Evolutionary conservation across 2,888 invertebrate species (phyloP), one percentile per base, ranked within the genome.

Genomic region (Eupithecia insigniata): DNA sequence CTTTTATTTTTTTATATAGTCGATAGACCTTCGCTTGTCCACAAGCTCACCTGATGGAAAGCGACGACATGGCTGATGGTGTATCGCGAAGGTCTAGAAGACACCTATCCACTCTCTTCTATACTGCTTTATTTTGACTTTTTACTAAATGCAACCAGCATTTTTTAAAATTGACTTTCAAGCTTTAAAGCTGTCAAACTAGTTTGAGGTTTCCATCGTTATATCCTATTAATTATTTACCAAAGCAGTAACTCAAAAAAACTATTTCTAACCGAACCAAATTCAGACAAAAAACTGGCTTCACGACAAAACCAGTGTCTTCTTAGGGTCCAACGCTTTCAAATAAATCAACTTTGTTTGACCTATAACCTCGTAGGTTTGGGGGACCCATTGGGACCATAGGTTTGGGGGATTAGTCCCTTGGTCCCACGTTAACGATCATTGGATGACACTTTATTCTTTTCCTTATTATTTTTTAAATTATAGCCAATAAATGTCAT

Each of bases 301-400:
- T 70, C 14, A 69, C 36, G 55, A 69, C 68, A 8, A 74, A 77
- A 74, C 74, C 76, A 76, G 69, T 69, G 61, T 66, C 68, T 58
- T 71, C 46, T 36, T 71, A 66, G 77, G 74, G 77, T 77, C 64
- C 69, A 67, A 71, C 64, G 76, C 73, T 78, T 69, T 82, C 81
- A 83, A 83, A 90, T 90, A 89, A 90, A 89, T 89, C 89, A 88
- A 88, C 88, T 81, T 85, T 87, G 84, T 85, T 89, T 90, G 89
- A 91, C 90, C 91, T 84, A 73, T 83, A 86, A 87, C 90, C 90
- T 77, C 80, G 75, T 79, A 77, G 84, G 79, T 81, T 84, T 82
- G 79, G 83, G 85, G 88, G 84, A 34, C 30, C 30, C 61, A 34
- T n/a, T 16, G 85, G 87, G 84, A 83, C 79, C 66, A n/a, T 62